These are phyloP conservation scores for Drosophila mettleri DNA, from an alignment of 2,888 invertebrate species.

Conservation along the genomic window DNA sequence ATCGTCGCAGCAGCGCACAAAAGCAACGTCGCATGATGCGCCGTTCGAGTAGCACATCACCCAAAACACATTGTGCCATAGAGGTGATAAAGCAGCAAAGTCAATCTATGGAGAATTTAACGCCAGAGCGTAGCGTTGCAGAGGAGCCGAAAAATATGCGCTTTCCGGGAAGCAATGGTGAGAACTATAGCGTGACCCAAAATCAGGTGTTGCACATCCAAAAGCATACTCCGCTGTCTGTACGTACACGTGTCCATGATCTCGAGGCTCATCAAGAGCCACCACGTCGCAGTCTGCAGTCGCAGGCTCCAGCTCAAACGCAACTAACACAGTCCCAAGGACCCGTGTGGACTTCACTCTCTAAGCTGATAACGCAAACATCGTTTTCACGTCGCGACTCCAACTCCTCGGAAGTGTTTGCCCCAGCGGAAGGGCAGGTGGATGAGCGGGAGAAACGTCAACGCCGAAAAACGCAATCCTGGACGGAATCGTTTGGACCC, in stretches of 20 bases:
- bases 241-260: slow-evolving; percentile 90
- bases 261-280: slow-evolving; percentile 87
- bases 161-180: slow-evolving; percentile 94
- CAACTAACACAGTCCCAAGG: slow-evolving; percentile 55
- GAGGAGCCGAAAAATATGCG: slow-evolving; percentile 90
- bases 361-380: slow-evolving; percentile 84
- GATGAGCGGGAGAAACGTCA: slow-evolving; percentile 86
- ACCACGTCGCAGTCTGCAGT: slow-evolving; percentile 51
- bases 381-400: slow-evolving; percentile 71
- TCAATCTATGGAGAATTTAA: slow-evolving; percentile 84
- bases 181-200: slow-evolving; percentile 95
- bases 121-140: slow-evolving; percentile 82
- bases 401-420: slow-evolving; percentile 87
- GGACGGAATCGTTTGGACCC: slow-evolving; percentile 80
- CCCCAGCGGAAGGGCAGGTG: slow-evolving; percentile 86
- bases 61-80: slow-evolving; percentile 80
- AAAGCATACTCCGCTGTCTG: slow-evolving; percentile 87
- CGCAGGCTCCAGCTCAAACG: slow-evolving; percentile 26
- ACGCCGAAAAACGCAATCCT: slow-evolving; percentile 83
- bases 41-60: slow-evolving; percentile 84
- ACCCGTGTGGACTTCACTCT: slow-evolving; percentile 84
- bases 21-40: slow-evolving; percentile 80
- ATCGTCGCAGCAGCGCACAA: slow-evolving; percentile 70
- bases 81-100: slow-evolving; percentile 84
- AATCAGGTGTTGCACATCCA: slow-evolving; percentile 94